Percentiles rank a stretch among this genome's conserved stretches.
These are phyloP conservation scores for Trisateles emortualis DNA, from an alignment of 2,888 invertebrate species.

Conservation along the genomic window DNA sequence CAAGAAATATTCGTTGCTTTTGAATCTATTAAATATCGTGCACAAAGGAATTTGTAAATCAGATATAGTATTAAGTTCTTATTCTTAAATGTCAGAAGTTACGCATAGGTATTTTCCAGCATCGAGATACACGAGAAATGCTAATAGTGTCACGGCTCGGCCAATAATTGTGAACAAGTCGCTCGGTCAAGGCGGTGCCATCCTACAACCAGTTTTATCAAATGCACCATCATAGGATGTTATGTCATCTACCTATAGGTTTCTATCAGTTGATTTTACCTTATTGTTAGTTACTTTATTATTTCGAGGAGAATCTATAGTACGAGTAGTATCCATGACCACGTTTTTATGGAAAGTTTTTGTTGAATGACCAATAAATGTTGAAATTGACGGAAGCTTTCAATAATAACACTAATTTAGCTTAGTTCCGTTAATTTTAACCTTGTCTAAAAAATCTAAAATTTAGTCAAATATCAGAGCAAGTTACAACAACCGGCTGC, in stretches of 20 bases:
- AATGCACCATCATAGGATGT: conserved; percentile 51
- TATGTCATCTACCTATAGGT: conserved; percentile 57
- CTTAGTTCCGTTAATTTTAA: conserved; percentile 20
- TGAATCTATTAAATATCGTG: conserved; percentile 24
- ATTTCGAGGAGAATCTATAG: conserved; percentile 2
- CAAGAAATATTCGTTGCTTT: not conserved
- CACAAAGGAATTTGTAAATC: conserved; percentile 49
- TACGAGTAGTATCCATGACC: not conserved
- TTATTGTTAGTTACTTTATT: not conserved
- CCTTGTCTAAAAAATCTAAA: conserved; percentile 32
- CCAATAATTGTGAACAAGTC: conserved; percentile 57
- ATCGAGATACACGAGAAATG: conserved; percentile 48
- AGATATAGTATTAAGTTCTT: conserved; percentile 40
- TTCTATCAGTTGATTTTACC: conserved; percentile 11
- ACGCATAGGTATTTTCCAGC: conserved; percentile 47
- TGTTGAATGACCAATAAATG: not conserved
- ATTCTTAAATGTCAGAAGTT: conserved; percentile 55
- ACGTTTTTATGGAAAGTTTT: not conserved
- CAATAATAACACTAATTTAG: conserved; percentile 17
- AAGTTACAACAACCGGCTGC: conserved; percentile 20
- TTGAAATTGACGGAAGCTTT: conserved; percentile 15
- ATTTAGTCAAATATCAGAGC: conserved; percentile 24
- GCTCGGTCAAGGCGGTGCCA: conserved; percentile 80
- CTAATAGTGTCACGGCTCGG: conserved; percentile 76
- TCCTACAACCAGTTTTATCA: conserved; percentile 62